Evolutionary conservation across 1,140 invertebrate species (phyloP), one percentile per base, ranked within the genome.

Genomic region (Drosophila kanapiae): DNA sequence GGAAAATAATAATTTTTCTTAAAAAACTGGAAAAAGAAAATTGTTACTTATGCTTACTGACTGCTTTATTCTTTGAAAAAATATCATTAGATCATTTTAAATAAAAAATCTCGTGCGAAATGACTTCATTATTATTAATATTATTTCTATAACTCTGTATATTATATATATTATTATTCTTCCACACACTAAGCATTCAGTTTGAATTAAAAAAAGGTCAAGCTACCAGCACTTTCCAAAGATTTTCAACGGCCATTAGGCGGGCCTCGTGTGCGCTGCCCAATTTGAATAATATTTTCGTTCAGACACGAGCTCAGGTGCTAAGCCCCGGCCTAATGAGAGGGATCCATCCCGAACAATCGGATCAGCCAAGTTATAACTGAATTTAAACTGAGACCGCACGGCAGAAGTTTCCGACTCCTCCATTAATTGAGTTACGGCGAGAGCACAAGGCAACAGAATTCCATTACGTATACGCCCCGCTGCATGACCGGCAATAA

Each of bases 401-500:
- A 63, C 27, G 11, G 40, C 49, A 51, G 63, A 76, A 67, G 45
- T 77, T 80, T 45, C 8, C 2, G 10, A 29, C 11, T 56, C 53
- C 31, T 47, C 45, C 42, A 76, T 86, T 88, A 88, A 88, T 88
- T 85, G 70, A 88, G 85, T 91, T 85, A 82, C 68, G 59, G 16
- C 49, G 27, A 84, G 71, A 62, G 77, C 80, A 88, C 65, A 76
- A 76, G 70, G 64, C 82, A 74, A 67, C 75, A 54, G 59, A 75
- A 84, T 88, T 78, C 48, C 78, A 91, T 88, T 82, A 88, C 81
- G 85, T 63, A 88, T 88, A 76, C 84, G 85, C 64, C 69, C 37
- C 59, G 70, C 72, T 79, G 69, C 68, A 78, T 65, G 80, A 72
- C 72, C 68, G 45, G 80, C 58, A 42, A 57, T 61, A 64, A 63